phyloP scores from a whole-genome alignment of 2,797 vertebrate genomes.

The Sebastes kiyomatsui region DNA sequence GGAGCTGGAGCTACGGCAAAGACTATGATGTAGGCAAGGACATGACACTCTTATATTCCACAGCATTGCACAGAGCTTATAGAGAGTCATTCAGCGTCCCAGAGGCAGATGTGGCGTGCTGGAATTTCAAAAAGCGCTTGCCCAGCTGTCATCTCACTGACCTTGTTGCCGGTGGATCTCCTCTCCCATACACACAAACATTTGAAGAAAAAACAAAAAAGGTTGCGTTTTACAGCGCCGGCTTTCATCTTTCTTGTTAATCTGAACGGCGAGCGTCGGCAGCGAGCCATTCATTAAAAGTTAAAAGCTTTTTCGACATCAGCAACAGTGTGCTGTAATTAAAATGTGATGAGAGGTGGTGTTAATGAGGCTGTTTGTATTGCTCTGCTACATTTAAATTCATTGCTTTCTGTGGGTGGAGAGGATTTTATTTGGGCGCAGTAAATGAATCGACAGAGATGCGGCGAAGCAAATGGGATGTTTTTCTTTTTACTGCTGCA shows the following conservation, averaged over 20 bases:
- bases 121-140: not conserved
- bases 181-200: conserved; percentile 73
- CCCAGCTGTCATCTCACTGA: conserved; percentile 57
- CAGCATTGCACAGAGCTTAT: not conserved
- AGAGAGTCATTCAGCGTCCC: not conserved
- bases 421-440: not conserved
- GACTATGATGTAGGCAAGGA: conserved; percentile 28
- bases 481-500: not conserved
- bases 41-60: not conserved
- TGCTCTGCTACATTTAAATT: conserved; percentile 8
- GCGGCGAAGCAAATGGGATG: not conserved
- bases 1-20: conserved; percentile 38
- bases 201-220: not conserved
- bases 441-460: not conserved
- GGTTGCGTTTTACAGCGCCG: not conserved
- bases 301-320: conserved; percentile 38
- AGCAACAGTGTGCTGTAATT: conserved; percentile 25
- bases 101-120: not conserved
- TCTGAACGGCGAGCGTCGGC: not conserved
- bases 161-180: conserved; percentile 84
- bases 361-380: conserved; percentile 16
- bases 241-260: conserved; percentile 13
- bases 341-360: conserved; percentile 22
- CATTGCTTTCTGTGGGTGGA: conserved; percentile 11
- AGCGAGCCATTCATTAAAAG: conserved; percentile 27